A percentile compares a stretch with the other conserved stretches of the same genome.
Evolutionary conservation across 2,113 vertebrate genomes (phyloP).

Genomic region (Lepidothrix coronata): DNA sequence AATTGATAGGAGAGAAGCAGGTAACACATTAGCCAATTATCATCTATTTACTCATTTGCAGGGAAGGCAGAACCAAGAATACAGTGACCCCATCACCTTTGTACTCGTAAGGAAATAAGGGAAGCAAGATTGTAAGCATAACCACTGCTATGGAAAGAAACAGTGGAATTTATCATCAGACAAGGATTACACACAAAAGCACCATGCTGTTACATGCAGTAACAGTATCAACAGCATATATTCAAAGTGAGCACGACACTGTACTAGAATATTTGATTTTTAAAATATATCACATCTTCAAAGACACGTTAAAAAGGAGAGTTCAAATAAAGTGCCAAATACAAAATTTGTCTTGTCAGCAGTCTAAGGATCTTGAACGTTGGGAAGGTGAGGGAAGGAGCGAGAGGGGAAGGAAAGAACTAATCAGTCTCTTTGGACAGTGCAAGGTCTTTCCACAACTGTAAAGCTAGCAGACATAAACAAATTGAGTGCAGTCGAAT

Average conservation of each 20-base stretch:
- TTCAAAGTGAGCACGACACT: not conserved
- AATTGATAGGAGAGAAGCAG: not conserved
- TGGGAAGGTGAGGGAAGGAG: not conserved
- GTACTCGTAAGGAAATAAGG: not conserved
- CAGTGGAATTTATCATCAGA: not conserved
- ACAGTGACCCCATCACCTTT: not conserved
- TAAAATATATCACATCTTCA: not conserved
- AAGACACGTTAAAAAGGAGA: not conserved
- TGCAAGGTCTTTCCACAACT: not conserved
- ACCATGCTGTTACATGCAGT: rapidly evolving
- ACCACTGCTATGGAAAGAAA: not conserved
- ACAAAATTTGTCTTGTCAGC: not conserved
- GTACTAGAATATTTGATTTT: not conserved
- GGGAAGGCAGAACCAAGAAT: not conserved
- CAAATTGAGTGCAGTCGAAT: not conserved
- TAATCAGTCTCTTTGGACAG: not conserved
- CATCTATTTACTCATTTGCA: not conserved
- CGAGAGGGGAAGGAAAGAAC: not conserved
- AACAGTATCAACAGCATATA: not conserved
- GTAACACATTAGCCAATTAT: not conserved
- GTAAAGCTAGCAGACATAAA: not conserved
- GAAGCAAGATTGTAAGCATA: not conserved
- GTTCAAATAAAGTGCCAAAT: not conserved
- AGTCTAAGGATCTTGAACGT: not conserved
- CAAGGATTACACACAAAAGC: not conserved